These are phyloP conservation scores for Cariama cristata DNA, from an alignment of 2,113 vertebrate species.

Conservation along the genomic window DNA sequence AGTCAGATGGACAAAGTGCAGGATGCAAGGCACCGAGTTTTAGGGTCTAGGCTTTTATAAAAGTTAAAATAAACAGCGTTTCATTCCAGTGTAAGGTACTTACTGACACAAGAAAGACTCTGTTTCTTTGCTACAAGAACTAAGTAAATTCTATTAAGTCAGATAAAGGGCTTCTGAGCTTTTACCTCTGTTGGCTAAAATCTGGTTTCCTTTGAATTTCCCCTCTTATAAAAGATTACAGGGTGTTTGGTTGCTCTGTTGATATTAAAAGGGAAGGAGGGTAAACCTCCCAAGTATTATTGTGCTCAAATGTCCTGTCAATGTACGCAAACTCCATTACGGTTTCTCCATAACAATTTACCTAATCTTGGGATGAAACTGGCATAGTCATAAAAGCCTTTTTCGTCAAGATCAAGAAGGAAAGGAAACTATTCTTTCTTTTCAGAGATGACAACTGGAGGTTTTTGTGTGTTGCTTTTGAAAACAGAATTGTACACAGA, in stretches of 20 bases:
- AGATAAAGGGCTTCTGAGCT: not conserved
- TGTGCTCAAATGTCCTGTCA: not conserved
- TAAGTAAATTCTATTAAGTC: not conserved
- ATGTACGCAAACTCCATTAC: not conserved
- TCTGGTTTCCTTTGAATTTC: not conserved
- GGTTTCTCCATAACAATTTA: not conserved
- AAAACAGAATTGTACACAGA: not conserved
- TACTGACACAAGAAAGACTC: not conserved
- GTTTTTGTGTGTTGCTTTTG: not conserved
- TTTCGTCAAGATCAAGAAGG: not conserved
- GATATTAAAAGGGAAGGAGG: not conserved
- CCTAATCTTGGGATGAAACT: not conserved
- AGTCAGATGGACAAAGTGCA: not conserved
- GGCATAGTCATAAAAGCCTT: not conserved
- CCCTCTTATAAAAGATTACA: not conserved
- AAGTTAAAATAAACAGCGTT: not conserved
- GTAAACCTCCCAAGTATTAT: not conserved
- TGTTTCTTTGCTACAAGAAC: not conserved
- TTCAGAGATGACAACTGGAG: not conserved
- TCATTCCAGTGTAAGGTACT: not conserved
- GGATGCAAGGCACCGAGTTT: not conserved
- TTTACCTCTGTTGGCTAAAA: not conserved
- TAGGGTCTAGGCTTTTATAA: not conserved
- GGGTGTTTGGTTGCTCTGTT: not conserved
- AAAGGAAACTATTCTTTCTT: not conserved